phyloP scores from a whole-genome alignment of 2,113 vertebrate genomes.

The Nothobranchius kuhntae region DNA sequence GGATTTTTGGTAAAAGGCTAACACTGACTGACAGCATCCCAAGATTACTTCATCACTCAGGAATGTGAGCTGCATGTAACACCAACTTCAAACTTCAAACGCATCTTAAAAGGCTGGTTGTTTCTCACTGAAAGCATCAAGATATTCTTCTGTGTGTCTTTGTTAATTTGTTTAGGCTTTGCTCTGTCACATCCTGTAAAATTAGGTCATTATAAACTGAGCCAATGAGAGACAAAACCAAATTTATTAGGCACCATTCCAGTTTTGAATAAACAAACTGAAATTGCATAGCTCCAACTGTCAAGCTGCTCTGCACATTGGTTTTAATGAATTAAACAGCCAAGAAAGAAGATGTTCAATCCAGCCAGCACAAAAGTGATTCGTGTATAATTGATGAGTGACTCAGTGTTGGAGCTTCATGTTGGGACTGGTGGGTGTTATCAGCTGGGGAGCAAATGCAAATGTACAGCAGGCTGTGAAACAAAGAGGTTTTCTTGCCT shows the following conservation, averaged over 20 bases:
- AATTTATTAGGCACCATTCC: slow-evolving; percentile 48
- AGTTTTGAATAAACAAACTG: slow-evolving; percentile 55
- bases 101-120: neutral
- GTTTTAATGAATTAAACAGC: slow-evolving; percentile 61
- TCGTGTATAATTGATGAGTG: slow-evolving; percentile 68
- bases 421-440: slow-evolving; percentile 38
- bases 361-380: slow-evolving; percentile 49
- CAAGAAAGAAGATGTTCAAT: slow-evolving; percentile 51
- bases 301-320: slow-evolving; percentile 30
- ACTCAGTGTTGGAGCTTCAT: slow-evolving; percentile 40
- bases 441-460: slow-evolving; percentile 31
- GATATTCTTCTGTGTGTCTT: neutral
- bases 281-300: slow-evolving; percentile 45
- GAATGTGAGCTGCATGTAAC: slow-evolving; percentile 37
- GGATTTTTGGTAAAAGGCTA: slow-evolving; percentile 32
- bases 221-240: slow-evolving; percentile 9
- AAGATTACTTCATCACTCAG: slow-evolving; percentile 49
- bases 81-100: neutral
- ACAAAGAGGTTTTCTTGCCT: slow-evolving; percentile 19
- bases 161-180: slow-evolving; percentile 3
- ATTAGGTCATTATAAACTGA: slow-evolving; percentile 36
- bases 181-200: slow-evolving; percentile 17
- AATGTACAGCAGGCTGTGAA: slow-evolving; percentile 8
- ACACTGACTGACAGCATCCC: slow-evolving; percentile 49
- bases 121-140: neutral